Conservation (phyloP, 2,797 vertebrate genomes). For the Silurus aristotelis region DNA sequence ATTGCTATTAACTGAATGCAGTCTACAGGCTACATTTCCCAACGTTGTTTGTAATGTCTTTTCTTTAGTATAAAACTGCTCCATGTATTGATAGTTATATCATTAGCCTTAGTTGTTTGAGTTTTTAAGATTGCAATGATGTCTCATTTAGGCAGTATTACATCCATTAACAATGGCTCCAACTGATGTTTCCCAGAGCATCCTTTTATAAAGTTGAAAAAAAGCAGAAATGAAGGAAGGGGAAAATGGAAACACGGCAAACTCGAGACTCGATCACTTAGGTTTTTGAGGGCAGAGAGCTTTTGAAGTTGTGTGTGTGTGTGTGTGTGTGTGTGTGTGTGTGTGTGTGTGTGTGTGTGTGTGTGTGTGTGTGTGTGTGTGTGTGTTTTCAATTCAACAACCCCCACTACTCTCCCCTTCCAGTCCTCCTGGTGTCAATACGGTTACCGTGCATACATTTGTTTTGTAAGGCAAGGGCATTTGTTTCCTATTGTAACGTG, state of each 20-base stretch:
- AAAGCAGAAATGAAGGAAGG: conserved; percentile 45
- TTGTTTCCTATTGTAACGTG: conserved; percentile 74
- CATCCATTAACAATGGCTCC: conserved; percentile 21
- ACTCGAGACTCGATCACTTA: background rate
- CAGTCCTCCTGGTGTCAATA: conserved; percentile 67
- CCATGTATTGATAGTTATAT: background rate
- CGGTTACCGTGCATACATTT: conserved; percentile 67
- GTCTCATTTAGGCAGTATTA: conserved; percentile 28
- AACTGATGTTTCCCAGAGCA: conserved; percentile 49
- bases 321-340: background rate
- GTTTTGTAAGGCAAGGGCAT: conserved; percentile 63
- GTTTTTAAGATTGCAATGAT: conserved; percentile 5
- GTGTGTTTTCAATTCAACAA: conserved; percentile 56
- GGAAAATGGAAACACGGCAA: background rate
- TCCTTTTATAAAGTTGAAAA: conserved; percentile 41
- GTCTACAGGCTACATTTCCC: conserved; percentile 26
- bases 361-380: conserved; percentile 26
- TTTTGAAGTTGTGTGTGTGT: conserved; percentile 44
- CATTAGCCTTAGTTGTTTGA: background rate
- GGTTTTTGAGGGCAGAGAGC: background rate
- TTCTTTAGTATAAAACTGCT: background rate
- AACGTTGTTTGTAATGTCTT: background rate
- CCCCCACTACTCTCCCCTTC: conserved; percentile 58
- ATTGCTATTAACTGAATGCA: conserved; percentile 37
- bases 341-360: conserved; percentile 38